A percentile compares a stretch with the other conserved stretches of the same genome.
Conservation (phyloP, 2,888 invertebrate species). For the Penaeus monodon region DNA sequence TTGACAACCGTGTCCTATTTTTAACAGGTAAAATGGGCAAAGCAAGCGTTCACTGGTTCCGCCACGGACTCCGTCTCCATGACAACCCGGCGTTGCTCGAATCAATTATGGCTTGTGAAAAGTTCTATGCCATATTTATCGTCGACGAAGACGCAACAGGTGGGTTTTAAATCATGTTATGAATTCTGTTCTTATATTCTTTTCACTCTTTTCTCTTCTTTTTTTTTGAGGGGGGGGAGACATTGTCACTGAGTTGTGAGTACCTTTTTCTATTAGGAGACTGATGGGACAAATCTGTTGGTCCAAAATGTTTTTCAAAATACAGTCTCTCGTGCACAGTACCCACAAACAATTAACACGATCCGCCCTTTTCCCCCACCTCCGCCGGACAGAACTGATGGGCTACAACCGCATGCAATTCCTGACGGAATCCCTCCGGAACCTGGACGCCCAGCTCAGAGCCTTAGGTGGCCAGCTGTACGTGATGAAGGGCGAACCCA, state of each 20-base stretch:
- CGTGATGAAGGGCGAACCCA: constrained; percentile 76
- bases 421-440: constrained; percentile 77
- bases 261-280: constrained; percentile 73
- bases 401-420: constrained; percentile 78
- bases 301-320: constrained; percentile 4
- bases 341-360: neutral
- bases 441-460: constrained; percentile 76
- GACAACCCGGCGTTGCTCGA: constrained; percentile 82
- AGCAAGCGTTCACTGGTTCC: constrained; percentile 82
- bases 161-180: constrained; percentile 69
- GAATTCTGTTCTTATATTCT: no score
- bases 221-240: no score
- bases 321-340: neutral
- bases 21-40: constrained; percentile 29
- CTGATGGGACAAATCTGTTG: constrained; percentile 74
- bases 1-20: neutral
- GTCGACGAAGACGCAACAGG: constrained; percentile 81
- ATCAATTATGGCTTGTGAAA: constrained; percentile 20
- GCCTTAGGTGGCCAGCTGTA: constrained; percentile 75
- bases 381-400: constrained; percentile 65
- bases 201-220: no score
- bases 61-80: constrained; percentile 87
- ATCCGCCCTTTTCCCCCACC: neutral
- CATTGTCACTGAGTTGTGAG: no score
- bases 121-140: constrained; percentile 74